Conservation (phyloP, 2,113 vertebrate species). For the Osmerus eperlanus region DNA sequence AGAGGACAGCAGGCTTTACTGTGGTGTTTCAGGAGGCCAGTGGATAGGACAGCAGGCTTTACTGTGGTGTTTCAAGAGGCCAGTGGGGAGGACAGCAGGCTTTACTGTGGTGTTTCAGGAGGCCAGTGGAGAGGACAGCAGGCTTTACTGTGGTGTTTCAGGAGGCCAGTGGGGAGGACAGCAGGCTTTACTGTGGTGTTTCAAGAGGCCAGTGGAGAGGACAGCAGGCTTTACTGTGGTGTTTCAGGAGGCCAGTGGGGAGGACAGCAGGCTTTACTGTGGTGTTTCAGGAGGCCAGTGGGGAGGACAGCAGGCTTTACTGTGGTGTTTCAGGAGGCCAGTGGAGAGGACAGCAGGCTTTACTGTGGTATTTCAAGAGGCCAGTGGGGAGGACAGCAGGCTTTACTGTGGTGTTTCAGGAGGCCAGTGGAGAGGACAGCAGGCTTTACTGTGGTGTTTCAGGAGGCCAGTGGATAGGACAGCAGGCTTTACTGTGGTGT, state of each 20-base stretch:
- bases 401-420: background rate
- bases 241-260: background rate
- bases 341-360: too few species aligned
- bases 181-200: background rate
- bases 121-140: too few species aligned
- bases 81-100: too few species aligned
- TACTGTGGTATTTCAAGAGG: too few species aligned
- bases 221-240: background rate
- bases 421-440: too few species aligned
- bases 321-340: background rate
- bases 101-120: slow-evolving; percentile 3
- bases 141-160: too few species aligned
- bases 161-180: too few species aligned
- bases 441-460: background rate
- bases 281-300: background rate
- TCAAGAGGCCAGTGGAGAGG: too few species aligned
- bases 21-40: background rate
- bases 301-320: background rate
- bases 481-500: background rate
- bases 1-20: background rate
- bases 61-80: background rate
- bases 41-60: too few species aligned
- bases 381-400: too few species aligned
- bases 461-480: background rate
- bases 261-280: background rate